A percentile compares a stretch with the other conserved stretches of the same genome.
These are phyloP conservation scores for Paradisaea rubra DNA, from an alignment of 2,113 vertebrate genomes.

Conservation along the genomic window DNA sequence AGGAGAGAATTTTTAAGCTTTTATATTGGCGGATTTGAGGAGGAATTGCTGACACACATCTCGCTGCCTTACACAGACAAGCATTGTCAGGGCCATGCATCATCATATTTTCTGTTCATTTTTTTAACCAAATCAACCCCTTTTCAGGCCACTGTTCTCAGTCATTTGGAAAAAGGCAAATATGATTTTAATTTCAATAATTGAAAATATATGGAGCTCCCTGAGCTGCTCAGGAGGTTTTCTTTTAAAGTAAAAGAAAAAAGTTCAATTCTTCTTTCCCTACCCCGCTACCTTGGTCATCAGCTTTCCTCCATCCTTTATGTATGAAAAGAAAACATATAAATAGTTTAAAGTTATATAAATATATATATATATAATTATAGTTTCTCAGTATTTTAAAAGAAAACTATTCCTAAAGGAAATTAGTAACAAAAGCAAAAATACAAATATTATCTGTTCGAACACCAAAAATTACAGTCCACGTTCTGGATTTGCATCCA, in stretches of 20 bases:
- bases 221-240: not conserved
- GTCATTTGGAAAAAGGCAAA: not conserved
- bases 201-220: fast-evolving
- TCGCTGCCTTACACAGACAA: not conserved
- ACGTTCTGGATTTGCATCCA: not conserved
- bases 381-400: not conserved
- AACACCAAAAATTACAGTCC: not conserved
- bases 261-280: not conserved
- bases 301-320: not conserved
- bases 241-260: not conserved
- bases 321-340: not conserved
- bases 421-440: not conserved
- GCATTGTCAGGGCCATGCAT: not conserved
- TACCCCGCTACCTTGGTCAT: not conserved
- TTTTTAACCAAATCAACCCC: not conserved
- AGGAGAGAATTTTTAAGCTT: not conserved
- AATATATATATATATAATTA: no score
- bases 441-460: not conserved
- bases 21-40: not conserved
- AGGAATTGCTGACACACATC: not conserved
- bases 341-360: not conserved
- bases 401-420: not conserved
- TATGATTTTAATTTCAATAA: not conserved
- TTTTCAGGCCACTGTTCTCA: not conserved
- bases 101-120: not conserved